Conservation (phyloP, 2,888 invertebrate species). For the Noctua fimbriata region DNA sequence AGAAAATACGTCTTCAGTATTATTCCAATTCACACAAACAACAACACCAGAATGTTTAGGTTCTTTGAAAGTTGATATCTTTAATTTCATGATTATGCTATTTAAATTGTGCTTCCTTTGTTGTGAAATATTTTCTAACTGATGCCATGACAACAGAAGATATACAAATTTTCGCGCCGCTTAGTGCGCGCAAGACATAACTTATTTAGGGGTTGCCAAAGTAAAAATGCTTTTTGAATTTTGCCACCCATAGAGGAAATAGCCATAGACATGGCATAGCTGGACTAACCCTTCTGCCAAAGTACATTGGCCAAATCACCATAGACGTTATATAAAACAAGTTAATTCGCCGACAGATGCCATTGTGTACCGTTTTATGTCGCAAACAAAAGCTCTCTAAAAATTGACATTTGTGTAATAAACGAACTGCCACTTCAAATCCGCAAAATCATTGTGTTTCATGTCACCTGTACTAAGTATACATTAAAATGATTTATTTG, state of each 20-base stretch:
- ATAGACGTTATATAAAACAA: too few relatives aligned
- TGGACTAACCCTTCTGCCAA: not conserved
- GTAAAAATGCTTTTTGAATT: slow-evolving; percentile 2
- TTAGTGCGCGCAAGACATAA: not conserved
- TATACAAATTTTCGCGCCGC: slow-evolving; percentile 42
- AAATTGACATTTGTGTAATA: too few relatives aligned
- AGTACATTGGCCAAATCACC: not conserved
- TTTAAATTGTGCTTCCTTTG: slow-evolving; percentile 31
- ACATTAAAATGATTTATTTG: too few relatives aligned
- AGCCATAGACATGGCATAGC: not conserved
- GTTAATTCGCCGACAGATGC: too few relatives aligned
- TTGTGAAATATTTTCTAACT: slow-evolving; percentile 32
- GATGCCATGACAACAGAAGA: slow-evolving; percentile 60
- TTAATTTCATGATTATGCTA: slow-evolving; percentile 92
- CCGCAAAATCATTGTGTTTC: too few relatives aligned
- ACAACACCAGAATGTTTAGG: slow-evolving; percentile 95
- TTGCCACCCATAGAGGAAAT: not conserved
- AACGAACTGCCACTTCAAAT: too few relatives aligned
- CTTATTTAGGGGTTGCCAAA: slow-evolving; percentile 9
- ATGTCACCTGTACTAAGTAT: too few relatives aligned
- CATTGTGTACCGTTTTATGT: too few relatives aligned
- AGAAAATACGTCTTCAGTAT: slow-evolving; percentile 97
- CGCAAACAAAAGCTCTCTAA: too few relatives aligned
- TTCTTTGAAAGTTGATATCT: slow-evolving; percentile 94
- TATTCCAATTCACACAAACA: slow-evolving; percentile 98